phyloP scores from a whole-genome alignment of 2,113 vertebrate species.

The Tupaia tana region DNA sequence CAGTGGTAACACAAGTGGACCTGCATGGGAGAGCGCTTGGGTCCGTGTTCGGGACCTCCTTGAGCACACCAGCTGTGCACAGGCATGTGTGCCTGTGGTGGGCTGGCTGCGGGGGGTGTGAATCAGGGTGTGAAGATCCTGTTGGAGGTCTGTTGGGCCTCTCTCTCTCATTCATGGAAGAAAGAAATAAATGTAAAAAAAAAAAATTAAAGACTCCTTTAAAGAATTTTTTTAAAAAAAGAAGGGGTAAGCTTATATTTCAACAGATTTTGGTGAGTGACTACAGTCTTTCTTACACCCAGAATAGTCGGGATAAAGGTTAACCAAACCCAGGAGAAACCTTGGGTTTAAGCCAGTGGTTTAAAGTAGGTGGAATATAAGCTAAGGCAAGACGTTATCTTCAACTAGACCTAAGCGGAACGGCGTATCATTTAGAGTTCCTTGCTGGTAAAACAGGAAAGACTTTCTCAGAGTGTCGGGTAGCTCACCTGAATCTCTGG shows the following conservation, averaged over 20 bases:
- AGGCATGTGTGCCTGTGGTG: too few relatives aligned
- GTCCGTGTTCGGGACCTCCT: too few relatives aligned
- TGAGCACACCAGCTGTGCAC: too few relatives aligned
- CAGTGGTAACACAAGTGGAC: too few relatives aligned
- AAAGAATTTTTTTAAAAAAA: too few relatives aligned
- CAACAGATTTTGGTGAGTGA: background rate
- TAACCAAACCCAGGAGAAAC: background rate
- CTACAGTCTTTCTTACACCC: background rate
- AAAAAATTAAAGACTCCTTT: too few relatives aligned
- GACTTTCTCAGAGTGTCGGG: background rate
- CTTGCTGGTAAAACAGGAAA: background rate
- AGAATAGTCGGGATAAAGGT: background rate
- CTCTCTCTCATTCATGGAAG: too few relatives aligned
- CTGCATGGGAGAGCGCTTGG: too few relatives aligned
- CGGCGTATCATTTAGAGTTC: background rate
- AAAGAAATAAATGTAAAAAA: too few relatives aligned
- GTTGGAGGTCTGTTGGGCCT: too few relatives aligned
- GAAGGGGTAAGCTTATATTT: background rate
- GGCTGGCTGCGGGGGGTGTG: too few relatives aligned
- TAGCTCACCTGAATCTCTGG: background rate
- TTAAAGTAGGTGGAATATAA: background rate
- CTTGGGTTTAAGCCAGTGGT: background rate
- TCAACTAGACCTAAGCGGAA: background rate
- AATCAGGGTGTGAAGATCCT: too few relatives aligned
- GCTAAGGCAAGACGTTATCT: background rate